phyloP scores from a whole-genome alignment of 2,797 vertebrate species.

The Apogon talboti region DNA sequence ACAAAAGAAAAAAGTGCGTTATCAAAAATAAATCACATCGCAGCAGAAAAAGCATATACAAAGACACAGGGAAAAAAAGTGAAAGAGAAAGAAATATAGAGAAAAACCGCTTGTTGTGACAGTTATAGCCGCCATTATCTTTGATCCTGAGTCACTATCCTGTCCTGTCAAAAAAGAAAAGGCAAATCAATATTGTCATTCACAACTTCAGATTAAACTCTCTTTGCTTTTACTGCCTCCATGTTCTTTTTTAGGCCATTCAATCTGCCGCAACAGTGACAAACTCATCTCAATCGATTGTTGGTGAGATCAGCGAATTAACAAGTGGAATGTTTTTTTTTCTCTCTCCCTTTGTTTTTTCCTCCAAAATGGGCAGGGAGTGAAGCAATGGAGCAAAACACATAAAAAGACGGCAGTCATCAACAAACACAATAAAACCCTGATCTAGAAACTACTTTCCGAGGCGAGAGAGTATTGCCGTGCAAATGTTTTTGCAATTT shows the following conservation, averaged over 20 bases:
- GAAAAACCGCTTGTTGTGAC: conserved; percentile 55
- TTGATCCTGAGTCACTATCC: conserved; percentile 65
- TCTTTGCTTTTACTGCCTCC: conserved; percentile 74
- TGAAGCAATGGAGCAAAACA: conserved; percentile 82
- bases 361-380: conserved; percentile 75
- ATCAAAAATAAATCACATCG: conserved; percentile 41
- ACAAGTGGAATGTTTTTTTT: conserved; percentile 71
- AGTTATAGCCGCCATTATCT: conserved; percentile 68
- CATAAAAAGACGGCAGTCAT: conserved; percentile 83
- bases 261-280: conserved; percentile 76
- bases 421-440: conserved; percentile 84
- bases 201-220: conserved; percentile 85
- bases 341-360: conserved; percentile 56
- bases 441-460: conserved; percentile 81
- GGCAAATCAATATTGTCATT: conserved; percentile 87
- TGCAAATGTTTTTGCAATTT: conserved; percentile 85
- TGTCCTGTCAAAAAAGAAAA: conserved; percentile 77
- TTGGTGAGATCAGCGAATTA: conserved; percentile 82
- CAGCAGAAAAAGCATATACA: conserved; percentile 21
- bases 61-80: conserved; percentile 16
- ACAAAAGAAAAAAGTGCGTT: conserved; percentile 43
- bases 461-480: conserved; percentile 76
- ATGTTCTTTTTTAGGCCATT: conserved; percentile 78
- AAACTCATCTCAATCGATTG: conserved; percentile 81
- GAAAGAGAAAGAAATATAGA: conserved; percentile 10